Conservation (phyloP, 2,113 vertebrate genomes). For the Eurypyga helias region DNA sequence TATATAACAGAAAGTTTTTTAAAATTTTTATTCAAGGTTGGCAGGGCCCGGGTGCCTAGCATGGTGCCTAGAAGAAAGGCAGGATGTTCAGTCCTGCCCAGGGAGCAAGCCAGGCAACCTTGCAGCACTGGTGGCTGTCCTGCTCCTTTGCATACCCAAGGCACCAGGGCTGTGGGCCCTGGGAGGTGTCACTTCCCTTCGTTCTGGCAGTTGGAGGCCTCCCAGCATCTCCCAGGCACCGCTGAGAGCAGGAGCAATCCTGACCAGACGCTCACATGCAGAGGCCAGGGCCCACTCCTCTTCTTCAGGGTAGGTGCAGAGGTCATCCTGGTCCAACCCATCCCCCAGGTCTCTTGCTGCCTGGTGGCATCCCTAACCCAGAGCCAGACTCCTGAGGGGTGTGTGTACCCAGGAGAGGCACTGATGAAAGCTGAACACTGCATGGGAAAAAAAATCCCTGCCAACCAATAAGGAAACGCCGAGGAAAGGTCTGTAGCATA, state of each 20-base stretch:
- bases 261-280: not conserved
- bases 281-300: not conserved
- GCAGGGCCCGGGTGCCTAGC: not conserved
- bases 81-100: not conserved
- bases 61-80: not conserved
- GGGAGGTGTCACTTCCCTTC: not conserved
- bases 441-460: not conserved
- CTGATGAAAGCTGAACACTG: not conserved
- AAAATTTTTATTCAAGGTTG: not conserved
- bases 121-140: not conserved
- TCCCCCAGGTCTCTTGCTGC: not conserved
- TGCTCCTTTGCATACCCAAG: not conserved
- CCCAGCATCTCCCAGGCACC: not conserved
- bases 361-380: not conserved
- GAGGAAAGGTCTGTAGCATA: not conserved
- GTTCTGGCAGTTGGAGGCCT: not conserved
- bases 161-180: not conserved
- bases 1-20: not conserved
- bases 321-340: not conserved
- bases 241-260: not conserved
- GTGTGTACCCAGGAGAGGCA: not conserved
- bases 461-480: not conserved
- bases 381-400: not conserved
- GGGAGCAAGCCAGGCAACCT: not conserved
- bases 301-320: not conserved